These are phyloP conservation scores for Regulus satrapa DNA, from an alignment of 2,113 vertebrate genomes.

Conservation along the genomic window DNA sequence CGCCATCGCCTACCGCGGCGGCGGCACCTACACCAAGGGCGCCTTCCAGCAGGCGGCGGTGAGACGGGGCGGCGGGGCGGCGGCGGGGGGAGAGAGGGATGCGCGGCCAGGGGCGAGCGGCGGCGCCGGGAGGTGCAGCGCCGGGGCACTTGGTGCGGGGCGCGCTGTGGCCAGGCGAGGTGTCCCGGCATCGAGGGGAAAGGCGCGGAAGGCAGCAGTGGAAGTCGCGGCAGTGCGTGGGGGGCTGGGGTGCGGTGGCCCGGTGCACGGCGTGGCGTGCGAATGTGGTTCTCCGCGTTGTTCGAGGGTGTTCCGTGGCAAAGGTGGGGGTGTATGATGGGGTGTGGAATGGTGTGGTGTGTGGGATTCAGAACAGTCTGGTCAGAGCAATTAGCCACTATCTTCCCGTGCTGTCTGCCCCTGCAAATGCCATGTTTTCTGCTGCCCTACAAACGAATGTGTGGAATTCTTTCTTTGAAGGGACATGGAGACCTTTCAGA, in stretches of 20 bases:
- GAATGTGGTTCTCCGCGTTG: accelerated
- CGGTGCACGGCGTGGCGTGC: not conserved
- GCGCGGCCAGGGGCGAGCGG: too few species aligned
- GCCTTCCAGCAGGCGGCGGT: constrained; percentile 97
- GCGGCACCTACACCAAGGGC: constrained; percentile 95
- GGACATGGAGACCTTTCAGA: not conserved
- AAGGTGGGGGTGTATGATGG: accelerated
- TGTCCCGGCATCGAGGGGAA: not conserved
- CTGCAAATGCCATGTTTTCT: not conserved
- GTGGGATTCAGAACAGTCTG: accelerated
- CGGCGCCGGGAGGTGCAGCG: accelerated
- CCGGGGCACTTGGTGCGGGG: accelerated
- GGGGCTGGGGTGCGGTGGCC: not conserved
- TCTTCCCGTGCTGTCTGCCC: accelerated
- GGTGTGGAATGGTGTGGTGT: too few species aligned
- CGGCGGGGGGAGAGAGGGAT: not conserved
- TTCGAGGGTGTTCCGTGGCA: too few species aligned
- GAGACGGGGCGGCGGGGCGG: constrained; percentile 57
- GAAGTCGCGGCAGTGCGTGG: accelerated
- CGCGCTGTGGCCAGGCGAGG: accelerated
- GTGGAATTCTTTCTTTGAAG: not conserved
- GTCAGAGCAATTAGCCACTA: not conserved
- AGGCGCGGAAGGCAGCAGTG: accelerated
- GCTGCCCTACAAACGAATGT: not conserved
- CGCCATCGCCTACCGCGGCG: constrained; percentile 90